Evolutionary conservation across 35 echinoderm and acorn worm species (phyloP).

Genomic region (Lytechinus variegatus): DNA sequence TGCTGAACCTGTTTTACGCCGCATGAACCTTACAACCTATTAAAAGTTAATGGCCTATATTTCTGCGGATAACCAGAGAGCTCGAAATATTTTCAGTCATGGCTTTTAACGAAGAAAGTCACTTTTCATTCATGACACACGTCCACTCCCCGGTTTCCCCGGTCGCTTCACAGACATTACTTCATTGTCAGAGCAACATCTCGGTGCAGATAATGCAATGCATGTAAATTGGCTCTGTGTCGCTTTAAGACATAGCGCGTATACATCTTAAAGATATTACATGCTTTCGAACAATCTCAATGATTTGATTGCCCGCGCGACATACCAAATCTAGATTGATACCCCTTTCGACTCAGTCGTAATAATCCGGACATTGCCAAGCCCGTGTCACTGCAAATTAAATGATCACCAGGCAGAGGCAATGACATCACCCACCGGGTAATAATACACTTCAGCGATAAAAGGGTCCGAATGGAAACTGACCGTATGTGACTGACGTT

Average conservation of each 20-base stretch:
- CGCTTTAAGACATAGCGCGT: slow-evolving; percentile 24
- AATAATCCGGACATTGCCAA: not conserved
- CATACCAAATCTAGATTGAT: not conserved
- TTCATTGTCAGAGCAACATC: not conserved
- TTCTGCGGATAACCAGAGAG: not conserved
- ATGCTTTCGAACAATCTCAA: slow-evolving; percentile 34
- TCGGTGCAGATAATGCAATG: not conserved
- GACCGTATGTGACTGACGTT: slow-evolving; percentile 32
- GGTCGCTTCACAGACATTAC: not conserved
- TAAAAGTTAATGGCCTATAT: no score
- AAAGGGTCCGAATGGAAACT: not conserved
- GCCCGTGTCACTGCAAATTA: not conserved
- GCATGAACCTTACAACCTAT: no score
- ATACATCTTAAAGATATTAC: slow-evolving; percentile 45
- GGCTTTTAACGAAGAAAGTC: not conserved
- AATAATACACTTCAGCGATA: not conserved
- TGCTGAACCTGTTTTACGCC: no score
- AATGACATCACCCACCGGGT: not conserved
- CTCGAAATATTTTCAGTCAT: not conserved
- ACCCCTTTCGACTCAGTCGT: not conserved
- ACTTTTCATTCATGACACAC: not conserved
- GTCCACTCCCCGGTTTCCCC: not conserved
- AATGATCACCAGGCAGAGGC: not conserved
- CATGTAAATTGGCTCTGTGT: slow-evolving; percentile 15
- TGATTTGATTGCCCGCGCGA: slow-evolving; percentile 33